Conservation (phyloP, 2,113 vertebrate species). For the Typhlomys cinereus region DNA sequence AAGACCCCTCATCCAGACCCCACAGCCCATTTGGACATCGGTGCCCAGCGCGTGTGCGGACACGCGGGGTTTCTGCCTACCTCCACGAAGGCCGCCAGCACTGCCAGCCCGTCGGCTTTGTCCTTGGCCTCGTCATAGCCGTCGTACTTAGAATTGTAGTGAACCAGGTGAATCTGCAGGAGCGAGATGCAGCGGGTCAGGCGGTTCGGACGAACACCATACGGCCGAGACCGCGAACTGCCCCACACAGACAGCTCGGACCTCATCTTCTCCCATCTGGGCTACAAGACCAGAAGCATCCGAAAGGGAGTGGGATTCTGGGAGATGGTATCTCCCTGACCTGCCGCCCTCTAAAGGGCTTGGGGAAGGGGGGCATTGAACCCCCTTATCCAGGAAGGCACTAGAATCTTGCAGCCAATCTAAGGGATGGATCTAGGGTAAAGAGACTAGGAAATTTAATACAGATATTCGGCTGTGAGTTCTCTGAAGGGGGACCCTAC, state of each 20-base stretch:
- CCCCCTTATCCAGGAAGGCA: neutral
- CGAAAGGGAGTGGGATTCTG: neutral
- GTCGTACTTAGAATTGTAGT: slow-evolving; percentile 92
- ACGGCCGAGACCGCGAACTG: neutral
- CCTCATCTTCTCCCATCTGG: neutral
- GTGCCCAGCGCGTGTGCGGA: neutral
- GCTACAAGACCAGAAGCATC: neutral
- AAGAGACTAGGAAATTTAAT: neutral
- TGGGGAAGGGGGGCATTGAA: too few species aligned
- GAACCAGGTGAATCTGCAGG: slow-evolving; percentile 93
- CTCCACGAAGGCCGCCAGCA: slow-evolving; percentile 90
- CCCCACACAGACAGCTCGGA: neutral
- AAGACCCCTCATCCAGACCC: neutral
- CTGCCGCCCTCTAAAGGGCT: neutral
- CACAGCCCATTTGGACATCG: too few species aligned
- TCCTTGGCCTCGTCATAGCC: slow-evolving; percentile 88
- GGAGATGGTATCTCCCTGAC: neutral
- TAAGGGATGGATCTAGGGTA: neutral
- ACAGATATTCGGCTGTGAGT: neutral
- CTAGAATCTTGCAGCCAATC: neutral
- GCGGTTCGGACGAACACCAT: fast-evolving
- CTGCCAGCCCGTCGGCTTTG: slow-evolving; percentile 89
- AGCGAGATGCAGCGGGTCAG: neutral
- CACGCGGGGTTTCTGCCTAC: slow-evolving; percentile 76
- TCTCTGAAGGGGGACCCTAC: neutral